Percentiles rank a stretch among this genome's conserved stretches.
Evolutionary conservation across 2,113 vertebrate genomes (phyloP).

Genomic region (Hypomesus transpacificus): DNA sequence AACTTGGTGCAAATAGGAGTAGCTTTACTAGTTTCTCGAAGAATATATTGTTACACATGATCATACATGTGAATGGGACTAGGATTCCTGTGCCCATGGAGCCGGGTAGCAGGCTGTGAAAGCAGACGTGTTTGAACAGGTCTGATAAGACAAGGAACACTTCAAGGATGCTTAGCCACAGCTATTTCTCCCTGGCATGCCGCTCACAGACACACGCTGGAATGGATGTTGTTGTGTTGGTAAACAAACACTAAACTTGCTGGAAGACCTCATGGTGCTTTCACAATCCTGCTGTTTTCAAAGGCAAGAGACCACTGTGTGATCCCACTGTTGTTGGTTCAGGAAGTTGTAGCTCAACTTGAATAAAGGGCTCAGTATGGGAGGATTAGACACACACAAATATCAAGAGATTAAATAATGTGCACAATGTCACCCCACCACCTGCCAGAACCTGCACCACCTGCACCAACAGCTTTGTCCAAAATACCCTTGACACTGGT

Average conservation of each 20-base stretch:
- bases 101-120: constrained; percentile 6
- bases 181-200: constrained; percentile 34
- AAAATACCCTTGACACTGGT: constrained; percentile 41
- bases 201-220: constrained; percentile 32
- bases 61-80: too few species aligned
- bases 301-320: too few species aligned
- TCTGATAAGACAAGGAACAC: constrained; percentile 45
- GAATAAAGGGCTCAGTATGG: too few species aligned
- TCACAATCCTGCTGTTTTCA: too few species aligned
- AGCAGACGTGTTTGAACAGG: constrained; percentile 52
- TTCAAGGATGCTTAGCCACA: constrained; percentile 42
- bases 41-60: too few species aligned
- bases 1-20: too few species aligned
- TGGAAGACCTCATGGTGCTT: too few species aligned
- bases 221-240: background rate
- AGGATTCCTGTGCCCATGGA: background rate
- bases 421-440: constrained; percentile 39
- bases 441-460: background rate
- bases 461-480: constrained; percentile 44
- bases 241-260: constrained; percentile 1
- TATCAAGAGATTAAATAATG: constrained; percentile 54
- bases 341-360: too few species aligned
- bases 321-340: too few species aligned
- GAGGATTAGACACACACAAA: constrained; percentile 2
- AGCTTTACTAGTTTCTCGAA: too few species aligned